A percentile compares a stretch with the other conserved stretches of the same genome.
Conservation (phyloP, 92 coral and sea anemone species). For the Pocillopora meandrina region DNA sequence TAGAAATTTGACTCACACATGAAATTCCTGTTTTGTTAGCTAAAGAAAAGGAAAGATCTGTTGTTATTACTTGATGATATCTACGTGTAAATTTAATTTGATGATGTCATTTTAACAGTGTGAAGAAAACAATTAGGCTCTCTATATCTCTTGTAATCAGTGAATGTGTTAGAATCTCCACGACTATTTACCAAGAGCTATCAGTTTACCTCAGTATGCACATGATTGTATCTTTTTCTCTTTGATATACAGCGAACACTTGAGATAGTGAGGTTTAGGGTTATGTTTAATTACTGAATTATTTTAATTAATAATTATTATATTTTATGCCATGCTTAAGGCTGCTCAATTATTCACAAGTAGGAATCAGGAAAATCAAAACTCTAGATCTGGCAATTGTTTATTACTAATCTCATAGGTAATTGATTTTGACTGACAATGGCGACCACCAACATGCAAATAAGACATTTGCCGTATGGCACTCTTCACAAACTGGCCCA, state of each 20-base stretch:
- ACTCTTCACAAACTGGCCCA: constrained; percentile 43
- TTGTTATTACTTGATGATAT: neutral
- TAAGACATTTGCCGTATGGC: constrained; percentile 73
- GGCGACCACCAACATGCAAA: constrained; percentile 62
- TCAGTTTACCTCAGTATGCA: neutral
- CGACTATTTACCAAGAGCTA: no score
- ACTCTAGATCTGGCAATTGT: neutral
- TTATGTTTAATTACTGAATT: no score
- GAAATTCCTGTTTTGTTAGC: neutral
- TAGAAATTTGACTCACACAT: neutral
- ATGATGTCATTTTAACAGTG: neutral
- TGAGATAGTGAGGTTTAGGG: no score
- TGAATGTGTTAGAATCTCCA: neutral
- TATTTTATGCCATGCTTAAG: no score
- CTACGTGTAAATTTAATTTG: neutral
- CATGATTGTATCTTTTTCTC: no score
- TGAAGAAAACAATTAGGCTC: neutral
- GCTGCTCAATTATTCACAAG: neutral
- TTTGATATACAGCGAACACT: no score
- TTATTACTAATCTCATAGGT: neutral
- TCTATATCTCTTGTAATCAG: neutral
- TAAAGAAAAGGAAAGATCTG: neutral
- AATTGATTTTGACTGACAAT: constrained; percentile 26
- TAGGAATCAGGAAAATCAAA: neutral
- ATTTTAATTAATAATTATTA: no score